These are phyloP conservation scores for Notarius lentiginosus DNA, from an alignment of 2,113 vertebrate genomes.

Conservation along the genomic window DNA sequence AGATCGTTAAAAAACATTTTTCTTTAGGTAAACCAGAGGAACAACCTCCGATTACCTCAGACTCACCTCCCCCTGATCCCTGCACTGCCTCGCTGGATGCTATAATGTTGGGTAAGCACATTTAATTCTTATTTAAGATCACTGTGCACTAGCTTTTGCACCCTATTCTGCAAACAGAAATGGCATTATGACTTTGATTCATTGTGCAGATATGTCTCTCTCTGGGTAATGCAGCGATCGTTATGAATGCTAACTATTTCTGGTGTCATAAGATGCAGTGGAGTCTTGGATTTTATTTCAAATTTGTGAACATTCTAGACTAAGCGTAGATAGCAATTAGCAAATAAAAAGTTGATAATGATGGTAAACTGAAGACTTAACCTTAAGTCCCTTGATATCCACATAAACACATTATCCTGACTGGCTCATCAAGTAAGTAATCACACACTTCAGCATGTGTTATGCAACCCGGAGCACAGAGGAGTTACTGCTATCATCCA, in stretches of 20 bases:
- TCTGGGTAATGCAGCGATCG: background rate
- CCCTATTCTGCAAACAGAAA: background rate
- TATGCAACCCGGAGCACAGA: background rate
- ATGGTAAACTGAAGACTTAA: background rate
- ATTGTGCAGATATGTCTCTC: background rate
- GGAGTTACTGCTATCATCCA: background rate
- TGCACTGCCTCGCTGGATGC: constrained; percentile 77
- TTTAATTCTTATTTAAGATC: background rate
- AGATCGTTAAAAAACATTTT: background rate
- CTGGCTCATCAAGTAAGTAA: background rate
- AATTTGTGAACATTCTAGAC: too few relatives aligned
- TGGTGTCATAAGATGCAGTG: background rate
- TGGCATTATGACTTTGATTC: background rate
- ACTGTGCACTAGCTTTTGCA: background rate
- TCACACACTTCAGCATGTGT: background rate
- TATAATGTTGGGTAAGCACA: constrained; percentile 74
- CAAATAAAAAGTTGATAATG: background rate
- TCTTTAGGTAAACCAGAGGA: constrained; percentile 66
- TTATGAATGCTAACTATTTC: background rate
- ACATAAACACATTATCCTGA: background rate
- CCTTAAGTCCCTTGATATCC: background rate
- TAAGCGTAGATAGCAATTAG: too few relatives aligned
- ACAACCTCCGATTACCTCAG: constrained; percentile 33
- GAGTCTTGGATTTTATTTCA: too few relatives aligned
- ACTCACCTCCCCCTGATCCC: constrained; percentile 64